Conservation (phyloP, 2,888 invertebrate species). For the Andrena camellia region DNA sequence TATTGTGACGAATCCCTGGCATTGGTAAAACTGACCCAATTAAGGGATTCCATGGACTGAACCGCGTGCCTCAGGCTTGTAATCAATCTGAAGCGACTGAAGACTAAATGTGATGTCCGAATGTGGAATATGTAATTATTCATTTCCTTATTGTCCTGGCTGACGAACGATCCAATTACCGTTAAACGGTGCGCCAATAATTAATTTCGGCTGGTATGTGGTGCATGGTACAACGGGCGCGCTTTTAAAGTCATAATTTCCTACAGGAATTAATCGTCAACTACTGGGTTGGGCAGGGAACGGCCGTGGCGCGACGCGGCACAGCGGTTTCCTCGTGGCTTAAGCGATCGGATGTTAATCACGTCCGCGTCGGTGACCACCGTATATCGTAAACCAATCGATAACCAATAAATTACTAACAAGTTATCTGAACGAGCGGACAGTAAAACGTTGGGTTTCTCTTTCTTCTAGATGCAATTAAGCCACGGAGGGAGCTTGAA, state of each 20-base stretch:
- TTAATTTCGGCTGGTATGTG: conserved; percentile 37
- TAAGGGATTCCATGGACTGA: neutral
- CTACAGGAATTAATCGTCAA: conserved; percentile 61
- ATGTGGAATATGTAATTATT: conserved; percentile 43
- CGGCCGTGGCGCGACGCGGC: neutral
- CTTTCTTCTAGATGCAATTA: conserved; percentile 59
- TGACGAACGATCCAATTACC: conserved; percentile 60
- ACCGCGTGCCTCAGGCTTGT: neutral
- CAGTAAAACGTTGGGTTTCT: conserved; percentile 55
- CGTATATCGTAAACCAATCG: conserved; percentile 65
- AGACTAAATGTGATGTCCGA: neutral
- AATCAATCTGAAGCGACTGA: conserved; percentile 21
- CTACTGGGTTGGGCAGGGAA: conserved; percentile 54
- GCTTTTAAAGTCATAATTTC: conserved; percentile 59
- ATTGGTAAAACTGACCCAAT: neutral
- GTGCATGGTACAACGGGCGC: neutral
- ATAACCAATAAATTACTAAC: conserved; percentile 61
- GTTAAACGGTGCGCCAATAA: conserved; percentile 37
- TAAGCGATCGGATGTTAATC: conserved; percentile 74
- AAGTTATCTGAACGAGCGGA: conserved; percentile 45
- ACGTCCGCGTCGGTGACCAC: conserved; percentile 67
- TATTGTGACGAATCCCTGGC: neutral
- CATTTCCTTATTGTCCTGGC: conserved; percentile 47
- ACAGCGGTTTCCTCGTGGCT: conserved; percentile 59
- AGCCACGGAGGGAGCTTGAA: conserved; percentile 30